These are phyloP conservation scores for Distichodus sexfasciatus DNA, from an alignment of 2,797 vertebrate species.

Conservation along the genomic window DNA sequence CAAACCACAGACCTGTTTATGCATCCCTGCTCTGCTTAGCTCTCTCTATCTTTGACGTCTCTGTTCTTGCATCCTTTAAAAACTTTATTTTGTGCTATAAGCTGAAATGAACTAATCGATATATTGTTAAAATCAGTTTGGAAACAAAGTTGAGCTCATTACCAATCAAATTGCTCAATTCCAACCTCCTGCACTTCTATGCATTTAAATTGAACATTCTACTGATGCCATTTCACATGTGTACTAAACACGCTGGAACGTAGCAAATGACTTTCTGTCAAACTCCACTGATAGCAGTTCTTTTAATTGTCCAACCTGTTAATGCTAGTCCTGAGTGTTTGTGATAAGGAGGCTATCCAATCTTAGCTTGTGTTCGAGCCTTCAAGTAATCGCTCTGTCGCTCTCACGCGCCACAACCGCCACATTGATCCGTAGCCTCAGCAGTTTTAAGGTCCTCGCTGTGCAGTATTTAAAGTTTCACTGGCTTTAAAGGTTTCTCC, in stretches of 20 bases:
- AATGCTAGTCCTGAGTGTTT: neutral
- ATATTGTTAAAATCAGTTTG: neutral
- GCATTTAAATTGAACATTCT: neutral
- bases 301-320: constrained; percentile 29
- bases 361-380: constrained; percentile 2
- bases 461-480: constrained; percentile 33
- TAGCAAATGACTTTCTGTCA: neutral
- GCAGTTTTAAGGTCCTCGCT: constrained; percentile 39
- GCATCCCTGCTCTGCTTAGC: neutral
- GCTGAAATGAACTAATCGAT: neutral
- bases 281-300: neutral
- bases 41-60: neutral
- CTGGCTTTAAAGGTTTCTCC: constrained; percentile 41
- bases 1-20: neutral
- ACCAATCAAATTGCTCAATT: neutral
- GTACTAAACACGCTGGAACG: neutral
- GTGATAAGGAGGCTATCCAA: constrained; percentile 8
- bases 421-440: constrained; percentile 23
- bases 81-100: neutral
- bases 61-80: neutral
- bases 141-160: neutral
- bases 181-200: neutral
- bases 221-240: neutral
- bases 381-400: constrained; percentile 17
- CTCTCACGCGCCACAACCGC: neutral